Evolutionary conservation across 2,797 vertebrate species (phyloP).

Genomic region (Pagetopsis macropterus): DNA sequence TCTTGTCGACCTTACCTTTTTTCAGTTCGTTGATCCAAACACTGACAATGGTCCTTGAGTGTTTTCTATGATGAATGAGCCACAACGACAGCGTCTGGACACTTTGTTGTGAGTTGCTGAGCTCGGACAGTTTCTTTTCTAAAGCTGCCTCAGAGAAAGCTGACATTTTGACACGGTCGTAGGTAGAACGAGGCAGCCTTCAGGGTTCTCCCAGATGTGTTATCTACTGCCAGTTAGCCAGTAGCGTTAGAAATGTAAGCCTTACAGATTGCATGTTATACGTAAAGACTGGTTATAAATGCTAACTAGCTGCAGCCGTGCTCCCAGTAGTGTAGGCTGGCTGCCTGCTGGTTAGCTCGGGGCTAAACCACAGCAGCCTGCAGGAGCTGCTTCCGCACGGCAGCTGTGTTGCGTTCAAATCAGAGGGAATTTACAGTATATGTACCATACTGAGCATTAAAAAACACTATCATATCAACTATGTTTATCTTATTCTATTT

Average conservation of each 20-base stretch:
- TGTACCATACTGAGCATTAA: too few relatives aligned
- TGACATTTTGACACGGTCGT: conserved; percentile 80
- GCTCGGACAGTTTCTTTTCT: conserved; percentile 88
- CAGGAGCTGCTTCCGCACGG: conserved; percentile 35
- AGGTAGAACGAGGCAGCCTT: conserved; percentile 29
- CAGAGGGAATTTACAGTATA: conserved; percentile 5
- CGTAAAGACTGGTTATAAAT: not conserved
- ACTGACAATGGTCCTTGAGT: conserved; percentile 86
- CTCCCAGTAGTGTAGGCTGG: not conserved
- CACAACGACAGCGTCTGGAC: conserved; percentile 87
- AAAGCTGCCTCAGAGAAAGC: conserved; percentile 87
- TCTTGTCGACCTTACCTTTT: conserved; percentile 78
- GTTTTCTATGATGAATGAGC: conserved; percentile 89
- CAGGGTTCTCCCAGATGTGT: conserved; percentile 35
- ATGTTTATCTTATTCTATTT: not conserved
- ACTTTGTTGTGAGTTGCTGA: conserved; percentile 89
- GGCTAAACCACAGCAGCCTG: conserved; percentile 12
- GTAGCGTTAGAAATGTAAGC: too few relatives aligned
- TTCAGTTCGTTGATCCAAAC: conserved; percentile 86
- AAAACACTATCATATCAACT: too few relatives aligned
- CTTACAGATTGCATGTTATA: too few relatives aligned
- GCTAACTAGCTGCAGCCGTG: conserved; percentile 12
- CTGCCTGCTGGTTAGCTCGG: not conserved
- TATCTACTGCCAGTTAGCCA: conserved; percentile 7
- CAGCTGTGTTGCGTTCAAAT: conserved; percentile 43